Base-by-base conservation (phyloP, 1,140 invertebrate genomes). In the Brachionus angularis region DNA sequence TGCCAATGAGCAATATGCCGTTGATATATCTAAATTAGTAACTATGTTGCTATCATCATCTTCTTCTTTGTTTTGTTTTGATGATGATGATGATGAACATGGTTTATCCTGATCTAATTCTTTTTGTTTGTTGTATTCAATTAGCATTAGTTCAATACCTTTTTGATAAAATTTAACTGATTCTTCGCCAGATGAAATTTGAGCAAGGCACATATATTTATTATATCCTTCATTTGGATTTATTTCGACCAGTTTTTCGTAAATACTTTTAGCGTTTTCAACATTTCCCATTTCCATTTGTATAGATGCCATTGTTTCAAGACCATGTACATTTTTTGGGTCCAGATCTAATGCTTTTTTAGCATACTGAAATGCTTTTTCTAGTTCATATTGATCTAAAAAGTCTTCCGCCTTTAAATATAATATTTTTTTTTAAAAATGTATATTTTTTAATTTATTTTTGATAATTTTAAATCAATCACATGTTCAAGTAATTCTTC, bases 161-260 rank as follows among this genome's bases (percentile, higher is more conserved):
- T 82, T 81, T 61, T 77, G 73, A 71, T 79, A 83, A 74, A 76
- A 81, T 21, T 80, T 55, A 44, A 81, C 75, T 7, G 81, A 77
- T 18, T 80, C 76, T 33, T 75, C 72, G 1, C 81, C 82, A 18
- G 76, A 73, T 64, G 77, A 74, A 39, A 83, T 72, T 64, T 83
- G 82, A 14, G 78, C 82, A 39, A 83, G 73, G 62, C 77, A 79
- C 78, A 83, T 80, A 71, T 81, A 83, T 69, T 83, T 83, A 29
- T 74, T 52, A 72, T 79, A 75, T n/a, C 82, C 81, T 44, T 73
- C 61, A n/a, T 82, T 76, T 7, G 82, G 81, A 58, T 73, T 73
- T 0, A 81, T 39, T 31, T 78, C 77, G 14, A 81, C 77, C 25
- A 79, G 78, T 72, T 78, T 74, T 12, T 77, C 75, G 71, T 81